Conservation (phyloP, 92 coral and sea anemone genomes). For the Heliopora coerulea region DNA sequence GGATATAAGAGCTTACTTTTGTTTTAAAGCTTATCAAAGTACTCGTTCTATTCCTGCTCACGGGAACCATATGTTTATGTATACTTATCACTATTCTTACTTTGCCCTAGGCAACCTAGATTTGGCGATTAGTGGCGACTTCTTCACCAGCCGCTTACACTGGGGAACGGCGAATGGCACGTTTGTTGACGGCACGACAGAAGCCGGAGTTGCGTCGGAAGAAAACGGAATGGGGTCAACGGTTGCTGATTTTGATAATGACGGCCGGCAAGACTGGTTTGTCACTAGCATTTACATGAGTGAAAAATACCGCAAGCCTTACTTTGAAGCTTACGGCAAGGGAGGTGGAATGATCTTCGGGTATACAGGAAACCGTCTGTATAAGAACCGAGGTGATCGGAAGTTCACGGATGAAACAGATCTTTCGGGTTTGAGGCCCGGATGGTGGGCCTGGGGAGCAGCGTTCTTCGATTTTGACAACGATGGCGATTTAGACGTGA, state of each 20-base stretch:
- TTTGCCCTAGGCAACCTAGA: constrained; percentile 67
- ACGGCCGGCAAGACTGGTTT: constrained; percentile 95
- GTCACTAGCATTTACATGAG: constrained; percentile 91
- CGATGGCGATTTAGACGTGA: constrained; percentile 92
- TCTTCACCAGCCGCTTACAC: constrained; percentile 82
- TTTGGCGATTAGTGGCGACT: constrained; percentile 79
- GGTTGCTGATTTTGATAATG: constrained; percentile 83
- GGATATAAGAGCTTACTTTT: too few relatives aligned
- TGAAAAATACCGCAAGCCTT: constrained; percentile 82
- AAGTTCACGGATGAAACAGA: constrained; percentile 89
- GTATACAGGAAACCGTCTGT: constrained; percentile 80
- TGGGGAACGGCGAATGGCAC: constrained; percentile 98
- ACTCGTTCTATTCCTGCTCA: too few relatives aligned
- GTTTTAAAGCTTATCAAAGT: too few relatives aligned
- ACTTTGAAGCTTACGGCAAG: constrained; percentile 80
- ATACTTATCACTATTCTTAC: too few relatives aligned
- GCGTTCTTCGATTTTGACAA: constrained; percentile 94
- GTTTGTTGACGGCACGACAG: constrained; percentile 73
- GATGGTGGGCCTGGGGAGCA: constrained; percentile 99
- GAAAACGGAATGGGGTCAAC: constrained; percentile 99
- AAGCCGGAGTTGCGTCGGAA: constrained; percentile 78
- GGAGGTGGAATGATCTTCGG: constrained; percentile 95
- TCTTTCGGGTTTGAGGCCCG: constrained; percentile 68
- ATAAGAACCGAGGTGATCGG: constrained; percentile 76
- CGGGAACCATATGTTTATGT: too few relatives aligned